phyloP scores from a whole-genome alignment of 2,797 vertebrate species.

The Eleutherodactylus coqui region DNA sequence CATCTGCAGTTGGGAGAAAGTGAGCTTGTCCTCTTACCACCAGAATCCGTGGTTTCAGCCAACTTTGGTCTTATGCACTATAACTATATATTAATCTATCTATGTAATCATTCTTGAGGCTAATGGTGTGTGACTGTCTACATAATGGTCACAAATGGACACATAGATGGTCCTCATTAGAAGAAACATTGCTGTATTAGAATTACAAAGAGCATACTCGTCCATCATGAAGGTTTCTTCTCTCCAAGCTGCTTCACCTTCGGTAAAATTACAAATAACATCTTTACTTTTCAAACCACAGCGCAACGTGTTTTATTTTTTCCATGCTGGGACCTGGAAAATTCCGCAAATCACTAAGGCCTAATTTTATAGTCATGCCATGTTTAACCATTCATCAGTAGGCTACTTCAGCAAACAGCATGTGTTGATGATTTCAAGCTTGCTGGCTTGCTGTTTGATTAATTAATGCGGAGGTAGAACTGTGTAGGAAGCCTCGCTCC shows the following conservation, averaged over 20 bases:
- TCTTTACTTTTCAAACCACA: background rate
- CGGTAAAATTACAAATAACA: background rate
- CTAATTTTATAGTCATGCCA: background rate
- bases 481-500: too few species aligned
- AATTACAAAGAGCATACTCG: background rate
- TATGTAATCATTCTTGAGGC: too few species aligned
- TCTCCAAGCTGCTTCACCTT: background rate
- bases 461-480: background rate
- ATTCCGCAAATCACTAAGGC: background rate
- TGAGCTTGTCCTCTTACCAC: too few species aligned
- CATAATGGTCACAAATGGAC: too few species aligned
- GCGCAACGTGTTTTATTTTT: background rate
- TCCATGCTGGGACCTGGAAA: background rate
- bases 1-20: too few species aligned
- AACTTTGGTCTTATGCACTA: too few species aligned
- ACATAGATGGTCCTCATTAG: background rate
- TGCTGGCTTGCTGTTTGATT: background rate
- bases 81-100: too few species aligned
- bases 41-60: too few species aligned
- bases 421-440: background rate
- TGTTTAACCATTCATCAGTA: background rate
- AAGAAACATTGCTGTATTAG: background rate
- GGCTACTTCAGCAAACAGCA: background rate
- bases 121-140: too few species aligned
- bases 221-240: background rate